These are phyloP conservation scores for Hippasteria phrygiana DNA, from an alignment of 53 echinoderm and acorn worm species.

Conservation along the genomic window DNA sequence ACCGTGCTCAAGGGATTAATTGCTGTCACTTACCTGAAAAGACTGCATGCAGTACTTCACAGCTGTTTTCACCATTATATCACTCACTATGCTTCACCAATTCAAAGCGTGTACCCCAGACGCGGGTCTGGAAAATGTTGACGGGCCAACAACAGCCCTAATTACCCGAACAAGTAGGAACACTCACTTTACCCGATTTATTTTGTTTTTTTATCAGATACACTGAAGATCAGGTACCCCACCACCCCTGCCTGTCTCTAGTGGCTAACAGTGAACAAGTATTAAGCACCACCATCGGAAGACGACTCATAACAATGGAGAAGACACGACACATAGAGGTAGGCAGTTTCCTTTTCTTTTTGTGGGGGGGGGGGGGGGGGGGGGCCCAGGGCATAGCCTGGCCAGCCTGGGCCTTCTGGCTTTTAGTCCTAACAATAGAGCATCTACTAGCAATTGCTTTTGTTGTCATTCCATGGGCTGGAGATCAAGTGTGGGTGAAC, in stretches of 20 bases:
- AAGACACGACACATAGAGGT: conserved; percentile 73
- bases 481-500: too few species aligned
- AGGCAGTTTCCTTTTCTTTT: background rate
- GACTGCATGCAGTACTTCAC: background rate
- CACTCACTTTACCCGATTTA: too few species aligned
- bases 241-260: conserved; percentile 85
- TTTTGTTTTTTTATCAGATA: conserved; percentile 64
- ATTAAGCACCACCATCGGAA: conserved; percentile 77
- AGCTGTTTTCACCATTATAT: too few species aligned
- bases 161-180: background rate
- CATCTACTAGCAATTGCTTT: too few species aligned
- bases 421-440: too few species aligned
- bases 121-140: too few species aligned
- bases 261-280: conserved; percentile 88
- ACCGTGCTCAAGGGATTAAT: too few species aligned
- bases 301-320: conserved; percentile 95
- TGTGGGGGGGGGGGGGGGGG: background rate
- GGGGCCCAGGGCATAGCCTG: background rate
- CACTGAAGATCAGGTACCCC: conserved; percentile 83
- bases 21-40: background rate
- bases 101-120: too few species aligned
- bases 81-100: too few species aligned
- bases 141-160: too few species aligned
- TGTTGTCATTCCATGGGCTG: too few species aligned
- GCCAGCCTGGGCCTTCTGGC: too few species aligned